phyloP scores from a whole-genome alignment of 2,888 invertebrate species.

The Diaphora mendica region DNA sequence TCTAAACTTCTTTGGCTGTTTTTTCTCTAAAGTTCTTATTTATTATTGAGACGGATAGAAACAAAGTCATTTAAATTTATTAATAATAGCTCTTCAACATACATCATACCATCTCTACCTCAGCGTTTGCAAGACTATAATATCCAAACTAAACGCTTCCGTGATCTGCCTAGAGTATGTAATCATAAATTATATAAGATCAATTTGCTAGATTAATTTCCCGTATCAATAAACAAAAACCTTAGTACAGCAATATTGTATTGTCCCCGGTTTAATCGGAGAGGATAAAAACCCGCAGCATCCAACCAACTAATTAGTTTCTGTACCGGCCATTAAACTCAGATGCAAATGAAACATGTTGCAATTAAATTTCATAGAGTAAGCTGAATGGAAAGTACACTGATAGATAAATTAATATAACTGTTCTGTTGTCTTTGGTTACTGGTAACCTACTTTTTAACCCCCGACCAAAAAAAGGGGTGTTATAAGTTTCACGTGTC shows the following conservation, averaged over 20 bases:
- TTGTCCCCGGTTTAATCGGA: not conserved
- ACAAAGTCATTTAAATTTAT: no score
- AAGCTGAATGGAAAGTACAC: not conserved
- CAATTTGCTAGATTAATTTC: not conserved
- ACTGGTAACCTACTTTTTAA: not conserved
- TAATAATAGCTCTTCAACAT: no score
- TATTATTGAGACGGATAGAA: no score
- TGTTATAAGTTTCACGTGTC: no score
- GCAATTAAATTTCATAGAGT: slow-evolving; percentile 13
- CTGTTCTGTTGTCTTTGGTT: not conserved
- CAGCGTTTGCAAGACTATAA: no score
- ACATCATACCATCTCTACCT: no score
- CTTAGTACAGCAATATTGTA: slow-evolving; percentile 1
- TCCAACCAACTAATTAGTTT: slow-evolving; percentile 19
- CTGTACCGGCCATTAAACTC: slow-evolving; percentile 9
- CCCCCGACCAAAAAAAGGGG: no score
- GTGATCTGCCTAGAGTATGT: not conserved
- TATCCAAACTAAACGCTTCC: not conserved
- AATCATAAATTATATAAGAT: not conserved
- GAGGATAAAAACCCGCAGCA: slow-evolving; percentile 6
- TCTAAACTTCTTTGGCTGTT: not conserved
- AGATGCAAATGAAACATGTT: slow-evolving; percentile 13
- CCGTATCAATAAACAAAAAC: not conserved
- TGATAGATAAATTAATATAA: not conserved
- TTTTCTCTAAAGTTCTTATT: no score